Evolutionary conservation across 2,797 vertebrate species (phyloP), one percentile per base, ranked within the genome.

Genomic region (Perodicticus potto): DNA sequence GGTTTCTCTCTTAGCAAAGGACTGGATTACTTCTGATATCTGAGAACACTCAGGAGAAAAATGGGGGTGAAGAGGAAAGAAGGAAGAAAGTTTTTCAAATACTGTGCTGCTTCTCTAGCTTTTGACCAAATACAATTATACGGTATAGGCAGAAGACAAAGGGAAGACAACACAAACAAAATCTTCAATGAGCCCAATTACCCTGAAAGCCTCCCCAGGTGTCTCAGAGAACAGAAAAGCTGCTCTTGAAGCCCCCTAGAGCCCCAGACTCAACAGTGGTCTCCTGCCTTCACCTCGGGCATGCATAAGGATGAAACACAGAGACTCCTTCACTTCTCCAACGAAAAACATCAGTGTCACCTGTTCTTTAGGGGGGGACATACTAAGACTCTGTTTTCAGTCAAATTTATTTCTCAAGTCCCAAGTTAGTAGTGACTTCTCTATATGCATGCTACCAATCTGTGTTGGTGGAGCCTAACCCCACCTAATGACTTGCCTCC

Each of bases 31-130:
- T 77, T 87, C 80, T 91, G 97, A 82, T 93, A 93, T 92, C 49
- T 53, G 97, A 98, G 96, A 96, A 97, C 59, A 90, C 91, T 65
- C 97, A 37, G 63, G 85, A 96, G 83, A 92, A 94, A 96, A 82
- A 73, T 0, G 63, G 89, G 65, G 80, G 59, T 23, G 53, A 87
- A 70, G 91, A 91, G 37, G 0, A 85, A n/a, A 73, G 78, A 93
- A 65, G 43, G 43, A 53, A 92, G 84, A 91, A 45, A 7, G 19
- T 83, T 77, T 95, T 84, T 86, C 81, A 87, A 97, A 91, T 73
- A 93, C 17, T 76, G 93, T 73, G 92, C 17, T 76, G 93, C 89
- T 69, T 93, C 96, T 96, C 80, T 97, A 95, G 89, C 93, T 94
- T 53, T 45, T 84, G 55, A 97, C 3, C 8, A 98, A 97, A 96